phyloP scores from a whole-genome alignment of 2,888 invertebrate species.

The Mylabris sibirica region DNA sequence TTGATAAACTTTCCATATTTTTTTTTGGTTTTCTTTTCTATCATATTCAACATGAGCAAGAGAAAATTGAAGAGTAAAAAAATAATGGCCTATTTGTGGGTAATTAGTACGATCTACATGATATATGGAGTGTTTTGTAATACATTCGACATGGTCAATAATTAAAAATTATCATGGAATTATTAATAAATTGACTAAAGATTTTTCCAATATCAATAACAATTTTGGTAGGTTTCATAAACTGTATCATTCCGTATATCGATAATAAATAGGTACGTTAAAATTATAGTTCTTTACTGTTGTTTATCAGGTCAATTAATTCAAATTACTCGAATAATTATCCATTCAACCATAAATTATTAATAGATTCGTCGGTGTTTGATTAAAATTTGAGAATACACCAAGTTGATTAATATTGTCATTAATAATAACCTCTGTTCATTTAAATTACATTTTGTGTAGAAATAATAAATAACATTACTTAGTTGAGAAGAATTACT shows the following conservation, averaged over 20 bases:
- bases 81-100: no score
- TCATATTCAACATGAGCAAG: no score
- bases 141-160: conserved; percentile 47
- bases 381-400: conserved; percentile 35
- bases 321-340: conserved; percentile 42
- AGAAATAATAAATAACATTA: conserved; percentile 46
- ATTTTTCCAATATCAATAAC: conserved; percentile 44
- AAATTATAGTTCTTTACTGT: conserved; percentile 44
- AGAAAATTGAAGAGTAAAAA: no score
- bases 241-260: conserved; percentile 28
- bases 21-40: no score
- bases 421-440: conserved; percentile 20
- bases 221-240: conserved; percentile 42
- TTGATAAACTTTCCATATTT: no score
- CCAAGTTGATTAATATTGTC: conserved; percentile 20
- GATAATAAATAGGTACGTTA: conserved; percentile 54
- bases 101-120: conserved; percentile 44
- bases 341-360: conserved; percentile 55
- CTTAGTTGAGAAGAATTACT: no score
- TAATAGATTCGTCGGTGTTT: conserved; percentile 44
- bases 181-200: conserved; percentile 46
- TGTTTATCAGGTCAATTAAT: conserved; percentile 41
- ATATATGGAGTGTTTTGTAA: conserved; percentile 40
- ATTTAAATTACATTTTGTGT: conserved; percentile 37
- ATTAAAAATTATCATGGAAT: conserved; percentile 40